Evolutionary conservation across 2,888 invertebrate genomes (phyloP), one percentile per base, ranked within the genome.

Genomic region (Polydrusus pterygomalis): DNA sequence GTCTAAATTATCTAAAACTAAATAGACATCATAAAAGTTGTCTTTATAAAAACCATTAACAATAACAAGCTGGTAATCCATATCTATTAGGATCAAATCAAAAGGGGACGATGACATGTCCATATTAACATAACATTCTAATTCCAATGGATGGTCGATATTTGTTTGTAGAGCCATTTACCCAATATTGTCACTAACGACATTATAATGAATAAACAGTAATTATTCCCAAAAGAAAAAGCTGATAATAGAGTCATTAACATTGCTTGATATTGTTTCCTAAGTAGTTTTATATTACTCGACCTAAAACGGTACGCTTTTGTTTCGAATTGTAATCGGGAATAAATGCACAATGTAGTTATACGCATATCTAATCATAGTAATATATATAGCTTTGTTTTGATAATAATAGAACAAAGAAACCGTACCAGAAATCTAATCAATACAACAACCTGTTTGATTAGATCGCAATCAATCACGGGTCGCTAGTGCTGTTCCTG

Each of bases 371-470:
- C 25, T 54, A 54, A 30, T 30, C 13, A 47, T 17, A n/a, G 18
- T 8, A 8, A 8, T 56, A 56, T 34, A 38, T 58, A 17, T 38
- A 60, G 38, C 38, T 60, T 38, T 34, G 38, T 60, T 38, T 47
- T 15, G 45, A 64, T 64, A 45, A 54, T 51, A 69, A 40, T 38
- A 58, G 54, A 69, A 69, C 69, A 69, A 69, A 69, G 56, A 69
- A 34, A 54, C 54, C 20, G 13, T 68, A 49, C 38, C 38, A 34
- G 49, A 40, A 54, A 69, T 45, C 20, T 40, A 58, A 69, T 40
- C 54, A 58, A 54, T 54, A 69, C 56, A 69, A 69, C 64, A 64
- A 64, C 58, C 40, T 60, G 58, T 60, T 60, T 56, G 56, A 56
- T 63, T 20, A 47, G 20, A 47, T 47, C 25, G 63, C 64, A 45